Evolutionary conservation across 2,888 invertebrate species (phyloP), one percentile per base, ranked within the genome.

Genomic region (Cantharis flavilabris): DNA sequence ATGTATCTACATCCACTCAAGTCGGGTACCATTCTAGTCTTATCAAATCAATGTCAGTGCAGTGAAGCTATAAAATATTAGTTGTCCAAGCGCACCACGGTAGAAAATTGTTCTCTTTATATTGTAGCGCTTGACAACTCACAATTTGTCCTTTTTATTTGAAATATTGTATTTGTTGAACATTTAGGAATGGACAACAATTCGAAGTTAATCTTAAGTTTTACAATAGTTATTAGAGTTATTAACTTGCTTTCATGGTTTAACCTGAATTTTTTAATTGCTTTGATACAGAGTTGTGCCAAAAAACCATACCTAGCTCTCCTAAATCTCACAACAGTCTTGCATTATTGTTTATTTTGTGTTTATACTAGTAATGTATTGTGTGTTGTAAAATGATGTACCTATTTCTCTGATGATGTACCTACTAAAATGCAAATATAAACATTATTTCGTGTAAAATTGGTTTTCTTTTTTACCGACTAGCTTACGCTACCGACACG

Each of bases 361-460:
- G 85, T 87, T 87, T 87, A 86, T 87, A 88, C 86, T 87, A 87
- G 87, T 86, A 86, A 85, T 87, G 86, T 84, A 84, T 83, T 81
- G 84, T 83, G 84, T 87, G 86, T 86, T 86, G 86, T 86, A 87
- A 77, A 85, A 86, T 87, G 87, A 86, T 87, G 87, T 88, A 87
- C 86, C 86, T 86, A 87, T 87, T 87, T 87, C 87, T 86, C 86
- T 87, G 86, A 87, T 84, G 84, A 77, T 77, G 77, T 77, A 77
- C 49, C 49, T 49, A 49, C 75, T 77, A 77, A 77, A 77, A 76
- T 72, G 71, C 75, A 75, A 77, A 75, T 77, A 77, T 77, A 77
- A 75, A 77, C 77, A 75, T 75, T 77, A 77, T 72, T 77, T 75
- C 72, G 72, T 77, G 77, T 77, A 67, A 67, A 75, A 16, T 16